phyloP scores from a whole-genome alignment of 1,140 invertebrate genomes.

The Cotesia vestalis region DNA sequence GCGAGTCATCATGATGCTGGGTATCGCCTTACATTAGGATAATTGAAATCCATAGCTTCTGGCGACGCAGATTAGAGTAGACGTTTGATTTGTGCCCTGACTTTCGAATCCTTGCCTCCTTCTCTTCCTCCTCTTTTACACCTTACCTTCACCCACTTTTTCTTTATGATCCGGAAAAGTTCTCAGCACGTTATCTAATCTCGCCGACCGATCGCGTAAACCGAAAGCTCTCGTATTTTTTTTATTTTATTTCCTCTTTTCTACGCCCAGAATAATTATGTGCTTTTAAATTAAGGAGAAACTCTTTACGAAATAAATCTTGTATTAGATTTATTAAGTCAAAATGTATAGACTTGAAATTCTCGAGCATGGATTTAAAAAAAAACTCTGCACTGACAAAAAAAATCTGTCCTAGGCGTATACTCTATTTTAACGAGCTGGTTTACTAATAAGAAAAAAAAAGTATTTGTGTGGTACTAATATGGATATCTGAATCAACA shows the following conservation, averaged over 20 bases:
- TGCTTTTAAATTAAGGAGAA: conserved; percentile 6
- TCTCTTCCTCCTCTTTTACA: conserved; percentile 11
- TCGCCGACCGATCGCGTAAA: conserved; percentile 20
- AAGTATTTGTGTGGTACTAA: no score
- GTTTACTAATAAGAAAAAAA: neutral
- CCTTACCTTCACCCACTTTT: neutral
- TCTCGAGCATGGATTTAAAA: neutral
- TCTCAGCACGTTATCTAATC: conserved; percentile 27
- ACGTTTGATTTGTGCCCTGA: conserved; percentile 38
- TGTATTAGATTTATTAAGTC: neutral
- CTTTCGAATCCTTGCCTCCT: conserved; percentile 7
- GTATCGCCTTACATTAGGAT: neutral
- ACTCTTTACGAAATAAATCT: neutral
- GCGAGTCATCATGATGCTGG: neutral
- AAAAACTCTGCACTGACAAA: no score
- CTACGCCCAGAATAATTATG: neutral
- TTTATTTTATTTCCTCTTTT: conserved; percentile 7
- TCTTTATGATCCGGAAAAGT: no score
- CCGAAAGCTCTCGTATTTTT: conserved; percentile 5
- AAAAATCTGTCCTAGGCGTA: no score
- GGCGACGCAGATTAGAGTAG: conserved; percentile 8
- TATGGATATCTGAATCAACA: no score
- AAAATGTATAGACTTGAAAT: neutral
- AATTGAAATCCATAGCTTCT: conserved; percentile 41
- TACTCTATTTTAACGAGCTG: no score